Evolutionary conservation across 1,140 invertebrate genomes (phyloP).

Genomic region (Euwallacea similis): DNA sequence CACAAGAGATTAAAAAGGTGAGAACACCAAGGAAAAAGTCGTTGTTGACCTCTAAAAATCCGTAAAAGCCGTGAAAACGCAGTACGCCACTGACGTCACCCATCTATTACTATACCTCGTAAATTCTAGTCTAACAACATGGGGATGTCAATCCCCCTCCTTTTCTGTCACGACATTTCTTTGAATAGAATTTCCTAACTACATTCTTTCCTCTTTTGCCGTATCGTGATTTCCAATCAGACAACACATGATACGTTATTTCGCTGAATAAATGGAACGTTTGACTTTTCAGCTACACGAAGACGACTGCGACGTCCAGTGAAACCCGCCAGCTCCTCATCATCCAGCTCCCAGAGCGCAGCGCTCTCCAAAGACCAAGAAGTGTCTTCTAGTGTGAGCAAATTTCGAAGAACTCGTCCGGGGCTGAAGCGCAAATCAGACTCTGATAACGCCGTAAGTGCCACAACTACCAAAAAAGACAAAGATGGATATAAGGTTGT

Average conservation of each 20-base stretch:
- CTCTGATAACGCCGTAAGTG: slow-evolving; percentile 58
- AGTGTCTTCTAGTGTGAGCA: slow-evolving; percentile 66
- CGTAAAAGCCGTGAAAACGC: no score
- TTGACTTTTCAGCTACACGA: slow-evolving; percentile 53
- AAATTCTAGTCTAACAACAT: no score
- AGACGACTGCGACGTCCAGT: slow-evolving; percentile 58
- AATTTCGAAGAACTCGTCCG: slow-evolving; percentile 65
- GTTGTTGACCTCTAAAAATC: no score
- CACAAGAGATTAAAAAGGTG: no score
- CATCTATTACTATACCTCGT: no score
- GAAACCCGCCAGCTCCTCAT: slow-evolving; percentile 14
- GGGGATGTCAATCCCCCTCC: no score
- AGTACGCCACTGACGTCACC: no score
- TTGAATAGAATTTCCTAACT: no score
- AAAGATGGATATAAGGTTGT: slow-evolving; percentile 75
- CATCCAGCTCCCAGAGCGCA: slow-evolving; percentile 47
- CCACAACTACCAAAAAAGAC: slow-evolving; percentile 59
- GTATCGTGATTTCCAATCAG: no score
- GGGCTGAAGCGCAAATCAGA: slow-evolving; percentile 58
- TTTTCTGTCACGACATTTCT: no score
- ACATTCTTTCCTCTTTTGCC: background rate
- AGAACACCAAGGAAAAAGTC: no score
- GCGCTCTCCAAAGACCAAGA: slow-evolving; percentile 63
- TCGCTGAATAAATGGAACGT: background rate
- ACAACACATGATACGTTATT: background rate